phyloP scores from a whole-genome alignment of 2,888 invertebrate genomes.

The Athalia cordata region DNA sequence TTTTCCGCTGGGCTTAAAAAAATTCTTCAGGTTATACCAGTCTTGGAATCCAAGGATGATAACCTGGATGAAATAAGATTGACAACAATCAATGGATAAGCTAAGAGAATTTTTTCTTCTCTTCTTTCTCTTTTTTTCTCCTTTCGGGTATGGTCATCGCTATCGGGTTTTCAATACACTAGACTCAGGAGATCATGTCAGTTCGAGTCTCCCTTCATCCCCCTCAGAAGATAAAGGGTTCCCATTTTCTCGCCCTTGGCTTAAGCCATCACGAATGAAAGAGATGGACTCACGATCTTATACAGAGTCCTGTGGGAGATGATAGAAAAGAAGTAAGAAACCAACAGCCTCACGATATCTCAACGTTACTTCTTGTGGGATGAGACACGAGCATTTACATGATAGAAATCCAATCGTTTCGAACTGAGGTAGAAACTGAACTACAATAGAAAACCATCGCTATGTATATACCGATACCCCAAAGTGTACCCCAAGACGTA shows the following conservation, averaged over 20 bases:
- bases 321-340: conserved; percentile 45
- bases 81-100: not conserved
- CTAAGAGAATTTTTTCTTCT: not conserved
- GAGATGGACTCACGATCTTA: not conserved
- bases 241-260: conserved; percentile 37
- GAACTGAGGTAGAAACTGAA: conserved; percentile 19
- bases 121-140: not conserved
- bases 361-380: conserved; percentile 1
- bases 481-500: conserved; percentile 49
- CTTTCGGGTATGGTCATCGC: not conserved
- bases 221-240: conserved; percentile 41
- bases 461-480: conserved; percentile 38
- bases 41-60: no score
- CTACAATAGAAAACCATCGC: conserved; percentile 44
- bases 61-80: no score
- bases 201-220: not conserved
- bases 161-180: conserved; percentile 34
- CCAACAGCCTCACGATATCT: conserved; percentile 9
- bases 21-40: no score
- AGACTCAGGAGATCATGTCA: conserved; percentile 20
- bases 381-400: conserved; percentile 47
- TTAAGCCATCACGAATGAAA: conserved; percentile 36
- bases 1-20: no score
- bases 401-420: conserved; percentile 48
- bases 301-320: conserved; percentile 24